These are phyloP conservation scores for Iguana delicatissima DNA, from an alignment of 2,797 vertebrate genomes.

Conservation along the genomic window DNA sequence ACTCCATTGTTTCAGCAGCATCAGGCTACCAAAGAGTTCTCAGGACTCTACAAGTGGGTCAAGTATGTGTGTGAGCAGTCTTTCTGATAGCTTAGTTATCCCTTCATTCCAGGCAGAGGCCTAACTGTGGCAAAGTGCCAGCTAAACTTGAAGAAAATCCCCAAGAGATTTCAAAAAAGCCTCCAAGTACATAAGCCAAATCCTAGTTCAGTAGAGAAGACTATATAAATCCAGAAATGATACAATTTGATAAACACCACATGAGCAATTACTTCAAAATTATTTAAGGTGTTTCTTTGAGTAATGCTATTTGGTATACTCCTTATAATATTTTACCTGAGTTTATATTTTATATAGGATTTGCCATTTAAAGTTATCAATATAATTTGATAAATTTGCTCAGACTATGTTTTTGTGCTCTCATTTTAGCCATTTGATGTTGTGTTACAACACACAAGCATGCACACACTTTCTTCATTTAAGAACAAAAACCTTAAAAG, in stretches of 20 bases:
- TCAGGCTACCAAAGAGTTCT: too few relatives aligned
- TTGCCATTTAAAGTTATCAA: background rate
- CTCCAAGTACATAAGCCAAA: too few relatives aligned
- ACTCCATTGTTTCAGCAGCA: too few relatives aligned
- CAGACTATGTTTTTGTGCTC: background rate
- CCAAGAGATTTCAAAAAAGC: too few relatives aligned
- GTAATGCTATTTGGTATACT: background rate
- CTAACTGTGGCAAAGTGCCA: too few relatives aligned
- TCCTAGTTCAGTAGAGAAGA: too few relatives aligned
- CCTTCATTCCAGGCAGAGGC: too few relatives aligned
- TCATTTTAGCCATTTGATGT: background rate
- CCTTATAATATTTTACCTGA: background rate
- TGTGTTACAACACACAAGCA: background rate
- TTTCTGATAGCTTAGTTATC: too few relatives aligned
- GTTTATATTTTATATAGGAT: background rate
- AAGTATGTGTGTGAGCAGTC: too few relatives aligned
- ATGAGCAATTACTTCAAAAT: background rate
- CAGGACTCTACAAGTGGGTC: too few relatives aligned
- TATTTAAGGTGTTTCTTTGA: background rate
- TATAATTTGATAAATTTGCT: background rate
- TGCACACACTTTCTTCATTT: background rate
- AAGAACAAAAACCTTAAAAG: background rate
- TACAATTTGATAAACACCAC: background rate
- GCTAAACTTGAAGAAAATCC: too few relatives aligned
- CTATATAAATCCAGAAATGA: too few relatives aligned